Evolutionary conservation across 2,113 vertebrate genomes (phyloP).

Genomic region (Opisthocomus hoazin): DNA sequence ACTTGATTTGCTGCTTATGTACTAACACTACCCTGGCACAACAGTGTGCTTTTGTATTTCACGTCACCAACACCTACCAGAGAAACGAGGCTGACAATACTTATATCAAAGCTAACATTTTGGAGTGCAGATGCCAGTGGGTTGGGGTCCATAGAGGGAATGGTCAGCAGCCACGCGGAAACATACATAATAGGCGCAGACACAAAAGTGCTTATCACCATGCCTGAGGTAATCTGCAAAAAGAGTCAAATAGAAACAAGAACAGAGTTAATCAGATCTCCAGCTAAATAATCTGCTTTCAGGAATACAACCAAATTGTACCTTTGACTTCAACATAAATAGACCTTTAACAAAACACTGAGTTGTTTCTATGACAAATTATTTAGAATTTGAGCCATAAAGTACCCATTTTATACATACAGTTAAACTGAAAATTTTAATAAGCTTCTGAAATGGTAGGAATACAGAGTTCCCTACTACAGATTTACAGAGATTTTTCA

Average conservation of each 20-base stretch:
- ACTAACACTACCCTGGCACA: not conserved
- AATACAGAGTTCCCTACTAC: not conserved
- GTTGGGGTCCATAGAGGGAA: slow-evolving; percentile 86
- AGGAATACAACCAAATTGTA: not conserved
- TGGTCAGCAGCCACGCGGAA: slow-evolving; percentile 92
- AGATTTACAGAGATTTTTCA: not conserved
- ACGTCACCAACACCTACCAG: slow-evolving; percentile 79
- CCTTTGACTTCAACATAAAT: not conserved
- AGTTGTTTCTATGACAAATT: not conserved
- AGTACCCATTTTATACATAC: not conserved
- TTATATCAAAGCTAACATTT: slow-evolving; percentile 91
- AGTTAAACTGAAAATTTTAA: not conserved
- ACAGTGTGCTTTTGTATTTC: not conserved
- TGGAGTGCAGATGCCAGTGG: slow-evolving; percentile 82
- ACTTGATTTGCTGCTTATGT: not conserved
- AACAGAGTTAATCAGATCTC: not conserved
- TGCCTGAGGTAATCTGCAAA: slow-evolving; percentile 88
- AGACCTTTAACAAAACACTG: not conserved
- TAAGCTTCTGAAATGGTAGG: not conserved
- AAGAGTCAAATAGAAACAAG: not conserved
- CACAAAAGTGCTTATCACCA: slow-evolving; percentile 96
- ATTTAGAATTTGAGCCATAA: not conserved
- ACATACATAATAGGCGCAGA: slow-evolving; percentile 98
- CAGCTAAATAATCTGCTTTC: not conserved
- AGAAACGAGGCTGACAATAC: slow-evolving; percentile 88